Conservation (phyloP, 2,113 vertebrate genomes). For the Sardina pilchardus region DNA sequence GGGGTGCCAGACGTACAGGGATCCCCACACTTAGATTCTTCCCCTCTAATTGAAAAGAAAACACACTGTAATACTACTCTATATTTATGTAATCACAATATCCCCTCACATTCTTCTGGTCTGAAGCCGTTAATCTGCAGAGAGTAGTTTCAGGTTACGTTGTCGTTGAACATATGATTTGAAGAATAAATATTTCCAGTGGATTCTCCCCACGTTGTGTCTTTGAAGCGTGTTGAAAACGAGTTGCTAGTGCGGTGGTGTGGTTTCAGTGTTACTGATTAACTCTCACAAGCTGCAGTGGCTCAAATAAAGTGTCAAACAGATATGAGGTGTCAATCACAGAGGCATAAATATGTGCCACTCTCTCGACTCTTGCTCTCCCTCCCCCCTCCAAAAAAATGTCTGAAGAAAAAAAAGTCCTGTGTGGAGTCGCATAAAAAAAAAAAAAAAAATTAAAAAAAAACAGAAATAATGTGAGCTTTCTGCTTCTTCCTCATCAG, state of each 20-base stretch:
- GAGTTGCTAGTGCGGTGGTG: not conserved
- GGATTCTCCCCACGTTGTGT: not conserved
- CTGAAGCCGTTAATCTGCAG: not conserved
- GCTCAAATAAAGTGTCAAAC: slow-evolving; percentile 29
- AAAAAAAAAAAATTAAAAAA: not conserved
- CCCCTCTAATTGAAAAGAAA: slow-evolving; percentile 8
- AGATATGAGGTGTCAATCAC: slow-evolving; percentile 16
- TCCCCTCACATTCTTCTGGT: slow-evolving; percentile 5
- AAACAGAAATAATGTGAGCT: slow-evolving; percentile 60
- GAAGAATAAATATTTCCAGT: not conserved
- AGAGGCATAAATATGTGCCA: not conserved
- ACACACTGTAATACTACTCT: not conserved
- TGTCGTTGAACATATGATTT: not conserved
- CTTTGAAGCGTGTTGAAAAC: not conserved
- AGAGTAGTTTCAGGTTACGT: not conserved
- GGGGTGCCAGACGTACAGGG: not conserved
- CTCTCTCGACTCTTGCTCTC: no score
- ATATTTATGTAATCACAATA: not conserved
- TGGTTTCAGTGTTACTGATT: slow-evolving; percentile 31
- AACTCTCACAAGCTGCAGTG: slow-evolving; percentile 17
- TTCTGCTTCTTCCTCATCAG: slow-evolving; percentile 65
- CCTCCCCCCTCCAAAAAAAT: not conserved
- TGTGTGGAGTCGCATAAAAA: no score
- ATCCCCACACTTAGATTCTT: not conserved
- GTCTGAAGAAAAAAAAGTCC: not conserved